Conservation (phyloP, 2,888 invertebrate species). For the Andrena flavipes region DNA sequence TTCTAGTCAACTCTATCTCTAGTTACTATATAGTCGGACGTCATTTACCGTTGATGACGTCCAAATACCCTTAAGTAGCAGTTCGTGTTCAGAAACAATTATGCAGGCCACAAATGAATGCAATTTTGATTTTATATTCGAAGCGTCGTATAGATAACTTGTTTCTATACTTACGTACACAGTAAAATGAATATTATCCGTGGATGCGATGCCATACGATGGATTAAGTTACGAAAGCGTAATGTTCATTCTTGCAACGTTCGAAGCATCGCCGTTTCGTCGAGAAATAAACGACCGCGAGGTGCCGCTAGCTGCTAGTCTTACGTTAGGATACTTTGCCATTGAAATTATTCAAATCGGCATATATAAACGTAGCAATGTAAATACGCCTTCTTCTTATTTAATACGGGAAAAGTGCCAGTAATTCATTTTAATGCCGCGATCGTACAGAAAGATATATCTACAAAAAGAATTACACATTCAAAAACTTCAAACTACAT, state of each 20-base stretch:
- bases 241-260: neutral
- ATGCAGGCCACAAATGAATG: conserved; percentile 82
- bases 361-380: neutral
- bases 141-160: conserved; percentile 14
- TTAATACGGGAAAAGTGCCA: conserved; percentile 72
- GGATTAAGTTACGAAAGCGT: conserved; percentile 31
- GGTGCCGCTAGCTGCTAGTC: neutral
- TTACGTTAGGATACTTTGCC: neutral
- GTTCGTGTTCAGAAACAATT: conserved; percentile 57
- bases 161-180: conserved; percentile 26
- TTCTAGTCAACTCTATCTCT: conserved; percentile 42
- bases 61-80: conserved; percentile 12
- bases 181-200: conserved; percentile 69
- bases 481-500: neutral
- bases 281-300: neutral
- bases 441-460: conserved; percentile 6
- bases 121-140: conserved; percentile 72
- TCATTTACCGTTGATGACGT: neutral
- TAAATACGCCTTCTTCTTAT: neutral
- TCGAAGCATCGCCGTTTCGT: too few relatives aligned
- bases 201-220: conserved; percentile 77
- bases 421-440: conserved; percentile 51
- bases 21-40: conserved; percentile 11
- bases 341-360: conserved; percentile 16
- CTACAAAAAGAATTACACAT: neutral